A percentile compares a stretch with the other conserved stretches of the same genome.
Evolutionary conservation across 2,113 vertebrate genomes (phyloP).

Genomic region (Noctilio leporinus): DNA sequence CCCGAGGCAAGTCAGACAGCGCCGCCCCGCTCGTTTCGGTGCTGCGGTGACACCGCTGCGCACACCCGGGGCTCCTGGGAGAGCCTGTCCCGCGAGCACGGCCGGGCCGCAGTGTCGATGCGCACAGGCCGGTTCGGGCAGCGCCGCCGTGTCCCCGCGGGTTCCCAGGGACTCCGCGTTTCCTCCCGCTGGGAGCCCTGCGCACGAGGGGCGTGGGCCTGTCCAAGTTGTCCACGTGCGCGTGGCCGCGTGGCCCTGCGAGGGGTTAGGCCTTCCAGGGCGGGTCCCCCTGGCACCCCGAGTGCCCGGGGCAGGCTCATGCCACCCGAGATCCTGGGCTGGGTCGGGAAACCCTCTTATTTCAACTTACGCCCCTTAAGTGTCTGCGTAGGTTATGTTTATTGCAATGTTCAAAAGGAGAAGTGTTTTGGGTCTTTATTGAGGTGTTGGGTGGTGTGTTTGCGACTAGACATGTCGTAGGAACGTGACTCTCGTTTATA

Average conservation of each 20-base stretch:
- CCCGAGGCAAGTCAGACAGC: too few species aligned
- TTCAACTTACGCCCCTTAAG: neutral
- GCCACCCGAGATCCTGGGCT: neutral
- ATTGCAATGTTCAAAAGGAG: neutral
- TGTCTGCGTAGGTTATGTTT: neutral
- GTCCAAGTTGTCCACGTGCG: neutral
- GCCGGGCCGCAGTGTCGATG: too few species aligned
- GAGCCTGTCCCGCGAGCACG: too few species aligned
- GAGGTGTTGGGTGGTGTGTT: neutral
- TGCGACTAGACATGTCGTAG: neutral
- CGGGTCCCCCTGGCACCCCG: neutral
- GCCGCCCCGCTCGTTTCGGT: too few species aligned
- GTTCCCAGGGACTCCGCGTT: too few species aligned
- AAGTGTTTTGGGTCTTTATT: neutral
- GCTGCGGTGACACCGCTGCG: too few species aligned
- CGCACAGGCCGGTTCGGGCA: too few species aligned
- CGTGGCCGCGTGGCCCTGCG: too few species aligned
- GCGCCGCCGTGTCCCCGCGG: too few species aligned
- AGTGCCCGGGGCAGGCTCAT: neutral
- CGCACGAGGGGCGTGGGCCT: neutral
- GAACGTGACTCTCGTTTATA: neutral
- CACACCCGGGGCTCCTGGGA: too few species aligned
- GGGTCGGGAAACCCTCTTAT: neutral
- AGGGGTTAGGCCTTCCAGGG: too few species aligned
- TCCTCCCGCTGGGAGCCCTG: too few species aligned